Percentiles rank a stretch among this genome's conserved stretches.
phyloP scores from a whole-genome alignment of 2,888 invertebrate genomes.

The Caradrina kadenii region DNA sequence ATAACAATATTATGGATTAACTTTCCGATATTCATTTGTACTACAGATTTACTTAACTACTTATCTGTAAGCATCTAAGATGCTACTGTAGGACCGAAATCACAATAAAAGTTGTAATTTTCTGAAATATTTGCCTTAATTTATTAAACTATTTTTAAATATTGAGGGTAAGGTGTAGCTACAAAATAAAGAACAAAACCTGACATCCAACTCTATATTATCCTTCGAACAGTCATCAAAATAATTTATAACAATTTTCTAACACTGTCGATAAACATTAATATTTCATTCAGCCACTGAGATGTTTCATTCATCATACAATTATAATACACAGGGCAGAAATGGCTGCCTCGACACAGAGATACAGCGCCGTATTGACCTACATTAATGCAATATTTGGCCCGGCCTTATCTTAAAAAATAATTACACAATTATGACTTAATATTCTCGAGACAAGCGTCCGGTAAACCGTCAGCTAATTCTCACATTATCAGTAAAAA shows the following conservation, averaged over 20 bases:
- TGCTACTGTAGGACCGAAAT: too few relatives aligned
- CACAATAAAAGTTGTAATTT: too few relatives aligned
- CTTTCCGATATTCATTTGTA: too few relatives aligned
- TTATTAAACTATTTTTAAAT: neutral
- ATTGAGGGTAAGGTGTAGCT: constrained; percentile 43
- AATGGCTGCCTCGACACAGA: constrained; percentile 80
- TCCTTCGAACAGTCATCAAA: constrained; percentile 91
- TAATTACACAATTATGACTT: constrained; percentile 89
- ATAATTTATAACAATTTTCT: constrained; percentile 92
- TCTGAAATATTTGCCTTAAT: too few relatives aligned
- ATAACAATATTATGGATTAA: too few relatives aligned
- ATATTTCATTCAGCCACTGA: constrained; percentile 89
- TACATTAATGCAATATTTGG: constrained; percentile 90
- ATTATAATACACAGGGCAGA: constrained; percentile 82
- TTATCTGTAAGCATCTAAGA: neutral
- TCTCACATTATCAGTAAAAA: constrained; percentile 85
- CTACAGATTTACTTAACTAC: neutral
- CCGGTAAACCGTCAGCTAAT: constrained; percentile 73
- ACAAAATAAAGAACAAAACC: constrained; percentile 76
- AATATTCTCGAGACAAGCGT: constrained; percentile 77
- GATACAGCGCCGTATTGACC: constrained; percentile 85
- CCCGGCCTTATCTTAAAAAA: constrained; percentile 89
- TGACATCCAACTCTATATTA: constrained; percentile 92
- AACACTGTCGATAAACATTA: constrained; percentile 90
- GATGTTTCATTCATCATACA: constrained; percentile 85